Percentiles rank a stretch among this genome's conserved stretches.
phyloP scores from a whole-genome alignment of 2,888 invertebrate genomes.

The Rhingia rostrata region DNA sequence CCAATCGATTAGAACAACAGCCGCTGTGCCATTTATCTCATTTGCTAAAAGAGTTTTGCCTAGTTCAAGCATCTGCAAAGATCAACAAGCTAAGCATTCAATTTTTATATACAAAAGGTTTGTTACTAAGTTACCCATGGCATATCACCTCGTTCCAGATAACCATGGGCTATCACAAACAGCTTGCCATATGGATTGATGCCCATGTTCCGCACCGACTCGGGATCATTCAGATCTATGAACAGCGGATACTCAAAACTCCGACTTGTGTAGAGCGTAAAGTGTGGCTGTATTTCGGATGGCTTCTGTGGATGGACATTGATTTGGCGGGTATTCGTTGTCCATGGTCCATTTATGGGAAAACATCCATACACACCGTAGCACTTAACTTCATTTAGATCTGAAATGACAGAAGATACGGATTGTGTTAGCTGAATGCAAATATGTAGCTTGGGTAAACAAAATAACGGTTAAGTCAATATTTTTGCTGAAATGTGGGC shows the following conservation, averaged over 20 bases:
- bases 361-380: slow-evolving; percentile 92
- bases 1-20: slow-evolving; percentile 93
- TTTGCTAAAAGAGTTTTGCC: slow-evolving; percentile 87
- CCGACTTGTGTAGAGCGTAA: slow-evolving; percentile 84
- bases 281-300: slow-evolving; percentile 85
- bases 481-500: slow-evolving; percentile 7
- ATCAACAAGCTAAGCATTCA: slow-evolving; percentile 1
- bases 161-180: slow-evolving; percentile 93
- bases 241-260: slow-evolving; percentile 84
- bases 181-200: slow-evolving; percentile 87
- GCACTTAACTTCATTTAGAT: slow-evolving; percentile 85
- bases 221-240: slow-evolving; percentile 87
- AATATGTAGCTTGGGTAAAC: background rate
- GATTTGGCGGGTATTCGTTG: slow-evolving; percentile 89
- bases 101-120: background rate
- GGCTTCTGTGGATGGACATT: slow-evolving; percentile 90
- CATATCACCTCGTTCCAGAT: slow-evolving; percentile 91
- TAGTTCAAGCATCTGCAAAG: slow-evolving; percentile 86
- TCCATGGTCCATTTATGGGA: slow-evolving; percentile 90
- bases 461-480: slow-evolving; percentile 27
- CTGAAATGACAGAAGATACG: slow-evolving; percentile 74
- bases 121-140: slow-evolving; percentile 87
- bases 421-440: slow-evolving; percentile 11
- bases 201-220: slow-evolving; percentile 86
- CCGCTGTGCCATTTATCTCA: slow-evolving; percentile 87